These are phyloP conservation scores for Drosophila ezoana DNA, from an alignment of 2,888 invertebrate genomes.

Conservation along the genomic window DNA sequence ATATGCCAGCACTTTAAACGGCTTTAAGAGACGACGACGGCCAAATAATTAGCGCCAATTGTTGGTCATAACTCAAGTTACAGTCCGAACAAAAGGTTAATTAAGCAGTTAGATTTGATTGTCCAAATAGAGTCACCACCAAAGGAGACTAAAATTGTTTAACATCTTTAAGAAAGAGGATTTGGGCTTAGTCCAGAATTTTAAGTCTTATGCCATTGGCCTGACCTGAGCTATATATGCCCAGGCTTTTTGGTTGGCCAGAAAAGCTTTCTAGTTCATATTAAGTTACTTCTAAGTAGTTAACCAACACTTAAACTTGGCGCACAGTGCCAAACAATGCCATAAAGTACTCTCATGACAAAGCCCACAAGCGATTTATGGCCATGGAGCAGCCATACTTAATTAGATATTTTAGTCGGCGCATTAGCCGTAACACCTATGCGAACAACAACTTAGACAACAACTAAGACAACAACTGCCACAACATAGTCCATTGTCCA, in stretches of 20 bases:
- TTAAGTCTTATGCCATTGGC: neutral
- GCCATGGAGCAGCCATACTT: constrained; percentile 48
- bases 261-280: neutral
- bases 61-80: constrained; percentile 49
- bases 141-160: neutral
- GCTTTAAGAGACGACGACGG: constrained; percentile 27
- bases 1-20: constrained; percentile 33
- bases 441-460: constrained; percentile 28
- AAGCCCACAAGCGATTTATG: constrained; percentile 62
- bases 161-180: neutral
- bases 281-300: constrained; percentile 4
- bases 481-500: constrained; percentile 26
- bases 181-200: neutral
- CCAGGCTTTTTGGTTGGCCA: no score
- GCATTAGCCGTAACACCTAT: constrained; percentile 73
- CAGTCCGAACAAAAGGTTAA: constrained; percentile 55
- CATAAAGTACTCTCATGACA: constrained; percentile 32
- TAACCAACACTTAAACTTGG: constrained; percentile 13
- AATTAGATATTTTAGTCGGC: constrained; percentile 73
- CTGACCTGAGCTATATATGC: neutral
- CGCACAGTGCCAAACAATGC: neutral
- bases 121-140: constrained; percentile 8
- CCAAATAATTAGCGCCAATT: constrained; percentile 62
- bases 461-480: constrained; percentile 10
- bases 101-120: constrained; percentile 49